phyloP scores from a whole-genome alignment of 2,888 invertebrate species.

The Amphipoea oculea region DNA sequence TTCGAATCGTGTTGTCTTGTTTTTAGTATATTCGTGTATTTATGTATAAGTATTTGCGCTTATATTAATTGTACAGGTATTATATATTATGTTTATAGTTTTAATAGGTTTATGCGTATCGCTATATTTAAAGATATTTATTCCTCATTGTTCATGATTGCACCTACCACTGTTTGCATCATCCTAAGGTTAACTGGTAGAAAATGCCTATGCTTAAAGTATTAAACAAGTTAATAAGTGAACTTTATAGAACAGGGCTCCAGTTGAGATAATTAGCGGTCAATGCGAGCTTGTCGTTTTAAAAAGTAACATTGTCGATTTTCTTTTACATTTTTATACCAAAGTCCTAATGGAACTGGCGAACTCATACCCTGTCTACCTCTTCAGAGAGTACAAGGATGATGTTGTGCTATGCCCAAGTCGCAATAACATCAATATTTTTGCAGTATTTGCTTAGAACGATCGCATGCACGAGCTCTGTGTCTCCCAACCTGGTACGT shows the following conservation, averaged over 20 bases:
- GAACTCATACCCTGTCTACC: neutral
- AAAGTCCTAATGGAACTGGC: neutral
- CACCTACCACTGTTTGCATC: no score
- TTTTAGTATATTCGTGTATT: no score
- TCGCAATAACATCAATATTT: constrained; percentile 22
- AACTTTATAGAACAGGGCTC: neutral
- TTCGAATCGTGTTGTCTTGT: no score
- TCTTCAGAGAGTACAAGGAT: neutral
- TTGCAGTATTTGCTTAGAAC: constrained; percentile 25
- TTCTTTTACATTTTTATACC: neutral
- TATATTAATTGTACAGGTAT: no score
- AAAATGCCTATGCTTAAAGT: no score
- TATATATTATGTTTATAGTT: no score
- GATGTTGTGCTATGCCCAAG: neutral
- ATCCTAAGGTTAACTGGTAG: no score
- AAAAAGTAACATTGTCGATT: neutral
- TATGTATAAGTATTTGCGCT: no score
- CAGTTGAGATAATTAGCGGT: no score
- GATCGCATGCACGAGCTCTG: constrained; percentile 16
- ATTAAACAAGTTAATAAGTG: neutral
- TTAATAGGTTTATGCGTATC: no score
- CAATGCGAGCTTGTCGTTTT: neutral
- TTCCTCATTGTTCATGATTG: no score
- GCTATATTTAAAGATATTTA: no score
- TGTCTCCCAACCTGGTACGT: neutral